These are phyloP conservation scores for Halcyon badia DNA, from an alignment of 2,797 vertebrate species.

Conservation along the genomic window DNA sequence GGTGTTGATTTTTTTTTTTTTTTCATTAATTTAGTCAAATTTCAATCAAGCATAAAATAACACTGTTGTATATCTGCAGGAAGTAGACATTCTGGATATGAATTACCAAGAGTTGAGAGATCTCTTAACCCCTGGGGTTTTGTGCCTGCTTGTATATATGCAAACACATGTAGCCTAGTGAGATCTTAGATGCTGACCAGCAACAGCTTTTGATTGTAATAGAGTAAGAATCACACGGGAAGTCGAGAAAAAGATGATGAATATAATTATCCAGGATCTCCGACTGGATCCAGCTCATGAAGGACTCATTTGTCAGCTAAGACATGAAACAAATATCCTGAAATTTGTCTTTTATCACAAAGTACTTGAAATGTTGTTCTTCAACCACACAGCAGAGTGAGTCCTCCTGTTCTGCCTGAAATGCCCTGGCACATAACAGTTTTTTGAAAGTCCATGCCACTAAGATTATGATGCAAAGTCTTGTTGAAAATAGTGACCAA, in stretches of 20 bases:
- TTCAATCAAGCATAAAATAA: not conserved
- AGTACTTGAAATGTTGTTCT: not conserved
- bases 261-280: not conserved
- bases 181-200: not conserved
- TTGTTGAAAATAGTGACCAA: not conserved
- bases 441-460: not conserved
- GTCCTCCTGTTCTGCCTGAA: not conserved
- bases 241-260: not conserved
- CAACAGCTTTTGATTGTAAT: not conserved
- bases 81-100: not conserved
- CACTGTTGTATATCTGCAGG: not conserved
- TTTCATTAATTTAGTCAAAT: not conserved
- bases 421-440: not conserved
- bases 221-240: not conserved
- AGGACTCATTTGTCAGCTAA: not conserved
- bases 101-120: not conserved
- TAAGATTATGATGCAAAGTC: not conserved
- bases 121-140: fast-evolving
- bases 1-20: not conserved
- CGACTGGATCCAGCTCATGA: not conserved
- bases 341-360: not conserved
- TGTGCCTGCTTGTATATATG: not conserved
- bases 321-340: not conserved
- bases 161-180: not conserved
- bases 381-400: not conserved